Conservation (phyloP, 2,888 invertebrate species). For the Pheosia gnoma region DNA sequence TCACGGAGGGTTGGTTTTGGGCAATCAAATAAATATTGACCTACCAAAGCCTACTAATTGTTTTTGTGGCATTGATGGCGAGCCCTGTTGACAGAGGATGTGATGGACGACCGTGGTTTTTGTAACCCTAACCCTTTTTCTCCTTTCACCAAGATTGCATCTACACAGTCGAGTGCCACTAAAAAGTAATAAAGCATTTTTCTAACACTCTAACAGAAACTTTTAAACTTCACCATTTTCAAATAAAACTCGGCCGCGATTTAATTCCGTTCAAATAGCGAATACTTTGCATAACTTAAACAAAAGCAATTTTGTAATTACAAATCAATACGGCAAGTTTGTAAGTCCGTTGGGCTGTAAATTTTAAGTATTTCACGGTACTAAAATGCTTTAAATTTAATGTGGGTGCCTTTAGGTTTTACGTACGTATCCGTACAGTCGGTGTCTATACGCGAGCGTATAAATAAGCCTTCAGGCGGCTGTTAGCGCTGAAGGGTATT, state of each 20-base stretch:
- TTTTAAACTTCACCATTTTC: slow-evolving; percentile 43
- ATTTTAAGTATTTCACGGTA: slow-evolving; percentile 58
- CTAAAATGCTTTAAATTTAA: slow-evolving; percentile 51
- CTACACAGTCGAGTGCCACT: slow-evolving; percentile 50
- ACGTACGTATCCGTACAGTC: slow-evolving; percentile 49
- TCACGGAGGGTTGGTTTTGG: slow-evolving; percentile 57
- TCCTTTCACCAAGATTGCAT: slow-evolving; percentile 52
- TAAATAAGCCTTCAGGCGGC: slow-evolving; percentile 77
- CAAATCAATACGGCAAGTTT: slow-evolving; percentile 63
- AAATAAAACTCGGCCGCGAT: slow-evolving; percentile 47
- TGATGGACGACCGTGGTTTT: slow-evolving; percentile 77
- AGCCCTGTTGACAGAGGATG: slow-evolving; percentile 73
- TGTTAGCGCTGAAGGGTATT: slow-evolving; percentile 80
- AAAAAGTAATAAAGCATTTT: slow-evolving; percentile 38
- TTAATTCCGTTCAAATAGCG: slow-evolving; percentile 52
- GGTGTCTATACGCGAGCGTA: slow-evolving; percentile 63
- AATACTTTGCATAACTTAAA: slow-evolving; percentile 64
- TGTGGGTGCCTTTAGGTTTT: slow-evolving; percentile 55
- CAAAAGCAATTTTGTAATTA: slow-evolving; percentile 62
- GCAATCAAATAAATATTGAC: slow-evolving; percentile 81
- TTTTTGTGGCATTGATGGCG: slow-evolving; percentile 77
- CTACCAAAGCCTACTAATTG: slow-evolving; percentile 81
- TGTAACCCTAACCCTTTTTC: slow-evolving; percentile 65
- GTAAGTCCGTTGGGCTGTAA: slow-evolving; percentile 55
- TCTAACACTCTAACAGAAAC: slow-evolving; percentile 44